Base-by-base conservation (phyloP, 1,140 invertebrate genomes). In the Brachionus rotundiformis region DNA sequence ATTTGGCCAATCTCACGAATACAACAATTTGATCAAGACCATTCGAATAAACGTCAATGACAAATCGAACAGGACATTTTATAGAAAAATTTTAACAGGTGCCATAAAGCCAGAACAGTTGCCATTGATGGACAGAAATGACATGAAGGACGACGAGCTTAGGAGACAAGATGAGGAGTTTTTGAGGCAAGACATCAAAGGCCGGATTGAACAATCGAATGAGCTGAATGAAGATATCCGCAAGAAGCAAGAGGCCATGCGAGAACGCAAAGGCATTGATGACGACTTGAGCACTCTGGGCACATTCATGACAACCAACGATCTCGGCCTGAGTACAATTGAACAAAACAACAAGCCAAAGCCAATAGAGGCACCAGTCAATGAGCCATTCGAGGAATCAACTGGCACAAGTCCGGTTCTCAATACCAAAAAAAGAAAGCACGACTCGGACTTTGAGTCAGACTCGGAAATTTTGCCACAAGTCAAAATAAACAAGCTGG, bases 291-390 rank as follows among this genome's bases (percentile, higher is more conserved):
- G 36, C 29, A 41, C 33, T 31, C 41, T 73, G 39, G 68, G 36
- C 16, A 73, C 36, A 25, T 73, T 23, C 25, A 19, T 39, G 6
- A 7, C 29, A 1, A n/a, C 2, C 23, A 73, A 8, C n/a, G 68
- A 73, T 27, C 19, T 73, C 11, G n/a, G n/a, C n/a, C n/a, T n/a
- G n/a, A n/a, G n/a, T n/a, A n/a, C n/a, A n/a, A n/a, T n/a, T n/a
- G n/a, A n/a, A n/a, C n/a, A n/a, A n/a, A 73, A 73, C 29, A 73
- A 73, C 41, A 73, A 73, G 41, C 41, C 19, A 73, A 73, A 25
- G 8, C 23, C 10, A 73, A n/a, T 19, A 44, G 47, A 54, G 47
- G 6, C 5, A 25, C n/a, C n/a, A n/a, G n/a, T 8, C 5, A 54
- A 16, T 7, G 47, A 19, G 16, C n/a, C 47, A 8, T 4, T 19